phyloP scores from a whole-genome alignment of 2,888 invertebrate genomes.

The Listrodromus nycthemerus region DNA sequence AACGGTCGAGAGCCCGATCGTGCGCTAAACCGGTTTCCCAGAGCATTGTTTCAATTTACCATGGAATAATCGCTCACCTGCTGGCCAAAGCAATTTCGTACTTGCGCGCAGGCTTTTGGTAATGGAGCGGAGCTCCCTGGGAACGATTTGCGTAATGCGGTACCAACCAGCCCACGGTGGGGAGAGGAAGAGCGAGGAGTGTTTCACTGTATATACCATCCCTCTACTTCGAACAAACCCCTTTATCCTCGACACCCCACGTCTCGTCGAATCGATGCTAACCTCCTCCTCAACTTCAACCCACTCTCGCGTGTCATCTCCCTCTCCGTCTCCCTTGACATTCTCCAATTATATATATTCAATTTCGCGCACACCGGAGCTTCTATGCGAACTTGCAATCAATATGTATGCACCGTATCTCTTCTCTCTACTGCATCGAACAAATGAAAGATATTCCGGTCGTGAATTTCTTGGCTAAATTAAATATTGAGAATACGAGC shows the following conservation, averaged over 20 bases:
- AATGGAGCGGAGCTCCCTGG: slow-evolving; percentile 54
- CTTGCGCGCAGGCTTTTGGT: slow-evolving; percentile 59
- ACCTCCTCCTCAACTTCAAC: slow-evolving; percentile 1
- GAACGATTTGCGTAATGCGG: slow-evolving; percentile 67
- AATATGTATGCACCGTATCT: not conserved
- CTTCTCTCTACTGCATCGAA: not conserved
- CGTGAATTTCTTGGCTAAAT: slow-evolving; percentile 29
- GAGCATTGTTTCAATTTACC: slow-evolving; percentile 76
- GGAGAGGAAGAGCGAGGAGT: slow-evolving; percentile 44
- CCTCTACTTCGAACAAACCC: slow-evolving; percentile 21
- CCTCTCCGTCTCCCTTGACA: slow-evolving; percentile 19
- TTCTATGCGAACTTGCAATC: not conserved
- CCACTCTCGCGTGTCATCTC: not conserved
- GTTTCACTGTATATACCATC: slow-evolving; percentile 17
- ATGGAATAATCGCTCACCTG: slow-evolving; percentile 65
- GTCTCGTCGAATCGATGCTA: slow-evolving; percentile 10
- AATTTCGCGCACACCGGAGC: slow-evolving; percentile 31
- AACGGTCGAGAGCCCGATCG: not conserved
- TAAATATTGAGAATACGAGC: slow-evolving; percentile 30
- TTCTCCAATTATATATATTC: slow-evolving; percentile 38
- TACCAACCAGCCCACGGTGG: slow-evolving; percentile 27
- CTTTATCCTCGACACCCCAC: slow-evolving; percentile 19
- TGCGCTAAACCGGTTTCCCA: slow-evolving; percentile 70
- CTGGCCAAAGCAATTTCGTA: slow-evolving; percentile 74
- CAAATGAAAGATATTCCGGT: slow-evolving; percentile 10